Evolutionary conservation across 2,113 vertebrate genomes (phyloP), one percentile per base, ranked within the genome.

Genomic region (Forbesichthys papilliferus): DNA sequence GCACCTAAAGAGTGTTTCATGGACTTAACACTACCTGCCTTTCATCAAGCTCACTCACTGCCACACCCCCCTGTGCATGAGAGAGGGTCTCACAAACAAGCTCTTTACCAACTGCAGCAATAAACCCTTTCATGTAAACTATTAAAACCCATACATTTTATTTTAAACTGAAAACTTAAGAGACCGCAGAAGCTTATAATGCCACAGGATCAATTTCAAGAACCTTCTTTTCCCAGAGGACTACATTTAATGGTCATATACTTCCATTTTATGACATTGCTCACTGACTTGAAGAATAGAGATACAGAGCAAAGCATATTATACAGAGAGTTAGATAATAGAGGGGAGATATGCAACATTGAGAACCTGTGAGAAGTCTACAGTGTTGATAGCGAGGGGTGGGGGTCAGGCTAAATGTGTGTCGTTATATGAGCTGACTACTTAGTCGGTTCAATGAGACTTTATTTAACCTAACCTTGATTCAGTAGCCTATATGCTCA

Each of bases 21-120:
- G 27, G 52, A 46, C 69, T 69, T 8, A 3, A 71, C 58, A 60
- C 51, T 65, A n/a, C 33, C n/a, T 9, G 20, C 36, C 65, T 72
- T 64, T 79, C 68, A 75, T 34, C 66, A 58, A 51, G 56, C 56
- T 11, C 51, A 48, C n/a, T 52, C 59, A 16, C 64, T 47, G 54
- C 8, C 16, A 49, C 58, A 60, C 4, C 2, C 20, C 48, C 48
- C 47, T 42, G 27, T 27, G 42, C 11, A 46, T 49, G 4, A 49
- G 34, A 42, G 52, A 1, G 27, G 18, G 20, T 4, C 16, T 16
- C 7, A 60, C 42, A 3, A 68, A 5, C 46, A 9, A 33, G 3
- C 18, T 68, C 36, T 10, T 53, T 13, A 54, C 33, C 1, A 1
- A 56, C 27, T 46, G 27, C 4, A 9, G 9, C 9, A 65, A 58